These are phyloP conservation scores for Portunus trituberculatus DNA, from an alignment of 1,140 invertebrate genomes.

Conservation along the genomic window DNA sequence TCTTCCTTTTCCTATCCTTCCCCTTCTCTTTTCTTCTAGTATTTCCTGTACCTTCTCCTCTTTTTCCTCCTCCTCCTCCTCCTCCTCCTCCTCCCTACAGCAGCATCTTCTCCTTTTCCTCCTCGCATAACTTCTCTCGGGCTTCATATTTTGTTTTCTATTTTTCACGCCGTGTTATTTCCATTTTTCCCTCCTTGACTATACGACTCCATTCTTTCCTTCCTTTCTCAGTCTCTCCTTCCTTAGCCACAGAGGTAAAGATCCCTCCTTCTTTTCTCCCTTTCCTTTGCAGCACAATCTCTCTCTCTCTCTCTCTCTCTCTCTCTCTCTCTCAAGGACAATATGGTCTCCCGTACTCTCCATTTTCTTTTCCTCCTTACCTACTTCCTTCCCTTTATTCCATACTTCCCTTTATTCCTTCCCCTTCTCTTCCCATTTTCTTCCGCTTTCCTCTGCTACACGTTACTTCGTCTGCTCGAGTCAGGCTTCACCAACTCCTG, in stretches of 20 bases:
- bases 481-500: not conserved
- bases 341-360: not conserved
- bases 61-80: not conserved
- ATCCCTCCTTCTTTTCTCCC: not conserved
- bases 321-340: not conserved
- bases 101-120: not conserved
- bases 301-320: constrained; percentile 27
- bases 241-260: not conserved
- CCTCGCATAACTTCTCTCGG: not conserved
- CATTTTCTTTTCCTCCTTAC: not conserved
- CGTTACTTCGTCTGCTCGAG: not conserved
- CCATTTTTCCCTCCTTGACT: constrained; percentile 11
- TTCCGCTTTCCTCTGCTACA: not conserved
- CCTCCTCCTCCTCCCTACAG: not conserved
- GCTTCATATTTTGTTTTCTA: constrained; percentile 21
- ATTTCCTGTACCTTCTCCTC: not conserved
- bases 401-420: not conserved
- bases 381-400: not conserved
- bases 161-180: not conserved
- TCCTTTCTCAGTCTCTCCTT: not conserved
- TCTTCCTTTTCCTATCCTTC: not conserved
- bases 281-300: not conserved
- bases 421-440: not conserved
- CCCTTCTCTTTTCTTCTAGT: not conserved
- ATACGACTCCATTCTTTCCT: not conserved